These are phyloP conservation scores for Lepidocolaptes lacrymiger DNA, from an alignment of 2,797 vertebrate species.

Conservation along the genomic window DNA sequence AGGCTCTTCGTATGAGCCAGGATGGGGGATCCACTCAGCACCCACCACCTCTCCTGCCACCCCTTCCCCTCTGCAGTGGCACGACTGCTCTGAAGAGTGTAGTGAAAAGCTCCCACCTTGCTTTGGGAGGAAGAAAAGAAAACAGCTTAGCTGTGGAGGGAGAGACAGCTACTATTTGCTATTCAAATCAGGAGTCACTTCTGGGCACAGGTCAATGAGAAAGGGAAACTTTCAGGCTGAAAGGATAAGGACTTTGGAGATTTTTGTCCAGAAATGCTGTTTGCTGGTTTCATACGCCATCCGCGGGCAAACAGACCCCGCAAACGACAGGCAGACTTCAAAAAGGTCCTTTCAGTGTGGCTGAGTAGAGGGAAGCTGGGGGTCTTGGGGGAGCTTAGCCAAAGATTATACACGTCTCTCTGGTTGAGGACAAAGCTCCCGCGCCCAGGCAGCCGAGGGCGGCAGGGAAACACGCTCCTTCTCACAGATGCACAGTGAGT, in stretches of 20 bases:
- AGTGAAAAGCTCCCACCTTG: background rate
- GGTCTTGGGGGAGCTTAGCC: conserved; percentile 16
- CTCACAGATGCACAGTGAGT: background rate
- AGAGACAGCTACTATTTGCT: conserved; percentile 55
- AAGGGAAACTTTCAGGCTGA: conserved; percentile 54
- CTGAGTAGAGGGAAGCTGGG: conserved; percentile 15
- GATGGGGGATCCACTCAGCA: background rate
- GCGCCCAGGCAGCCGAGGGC: rapidly evolving
- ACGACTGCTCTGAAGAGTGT: rapidly evolving
- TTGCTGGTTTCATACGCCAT: background rate
- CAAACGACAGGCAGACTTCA: background rate
- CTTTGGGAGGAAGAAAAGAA: background rate
- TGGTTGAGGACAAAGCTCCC: background rate
- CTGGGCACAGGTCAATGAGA: conserved; percentile 64
- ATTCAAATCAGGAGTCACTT: conserved; percentile 63
- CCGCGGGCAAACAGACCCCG: background rate
- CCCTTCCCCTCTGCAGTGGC: rapidly evolving
- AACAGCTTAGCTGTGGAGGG: background rate
- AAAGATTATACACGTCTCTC: conserved; percentile 45
- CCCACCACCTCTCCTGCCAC: background rate
- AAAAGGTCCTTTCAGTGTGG: conserved; percentile 49
- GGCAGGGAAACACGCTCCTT: background rate
- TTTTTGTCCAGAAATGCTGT: conserved; percentile 39
- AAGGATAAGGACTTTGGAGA: conserved; percentile 27
- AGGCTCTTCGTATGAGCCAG: rapidly evolving